Evolutionary conservation across 2,888 invertebrate species (phyloP), one percentile per base, ranked within the genome.

Genomic region (Maniola hyperantus): DNA sequence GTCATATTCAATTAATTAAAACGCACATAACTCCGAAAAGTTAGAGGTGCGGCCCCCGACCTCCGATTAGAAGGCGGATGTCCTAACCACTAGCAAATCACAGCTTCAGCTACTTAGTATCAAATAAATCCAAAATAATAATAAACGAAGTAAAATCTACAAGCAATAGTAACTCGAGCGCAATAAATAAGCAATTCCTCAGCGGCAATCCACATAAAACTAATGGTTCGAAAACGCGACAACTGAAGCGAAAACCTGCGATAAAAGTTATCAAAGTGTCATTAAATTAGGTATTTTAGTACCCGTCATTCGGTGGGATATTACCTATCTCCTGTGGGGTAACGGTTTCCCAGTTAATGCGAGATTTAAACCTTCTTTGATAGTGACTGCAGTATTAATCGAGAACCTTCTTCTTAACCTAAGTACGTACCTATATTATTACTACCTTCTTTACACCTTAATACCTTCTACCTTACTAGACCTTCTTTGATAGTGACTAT

Each of bases 221-320:
- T 89, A 92, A 92, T 91, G 91, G 89, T 80, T 85, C 73, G 91
- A 87, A 87, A 90, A 88, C 87, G 88, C 78, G 85, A 83, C 89
- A 87, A 88, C 83, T 89, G 84, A 89, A 89, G 87, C 85, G 91
- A 86, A 84, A 90, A 89, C 84, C 81, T 81, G 84, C 85, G 91
- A 92, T 92, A 92, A 91, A 91, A 91, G 89, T 91, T 89, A 91
- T 91, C 89, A 91, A 91, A 91, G 80, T 84, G 87, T 87, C 90
- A 85, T 92, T 91, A 91, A 88, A 90, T 89, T 88, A 76, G 77
- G 68, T 75, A 88, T 87, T 90, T 88, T 86, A 89, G 83, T 83
- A 80, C 78, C 77, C 79, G 78, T 83, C 83, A 83, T 83, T 82
- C 76, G 75, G 72, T 74, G 71, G 78, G 79, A 77, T 80, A 78